Percentiles rank a stretch among this genome's conserved stretches.
Evolutionary conservation across 2,113 vertebrate genomes (phyloP).

Genomic region (Myrmecophaga tridactyla): DNA sequence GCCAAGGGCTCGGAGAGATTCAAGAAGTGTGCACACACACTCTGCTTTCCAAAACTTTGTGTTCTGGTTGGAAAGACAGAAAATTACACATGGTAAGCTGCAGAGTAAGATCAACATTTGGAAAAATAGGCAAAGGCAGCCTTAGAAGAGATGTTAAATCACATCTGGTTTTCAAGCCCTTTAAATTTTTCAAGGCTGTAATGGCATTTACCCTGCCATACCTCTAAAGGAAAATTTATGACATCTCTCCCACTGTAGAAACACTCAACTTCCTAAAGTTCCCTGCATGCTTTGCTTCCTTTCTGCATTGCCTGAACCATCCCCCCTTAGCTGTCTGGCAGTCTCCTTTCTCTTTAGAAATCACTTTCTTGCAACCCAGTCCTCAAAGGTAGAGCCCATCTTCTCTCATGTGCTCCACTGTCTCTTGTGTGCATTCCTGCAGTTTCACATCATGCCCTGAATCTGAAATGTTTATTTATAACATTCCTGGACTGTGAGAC

Average conservation of each 20-base stretch:
- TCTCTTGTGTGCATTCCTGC: not conserved
- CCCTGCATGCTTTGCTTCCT: not conserved
- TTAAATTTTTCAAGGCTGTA: not conserved
- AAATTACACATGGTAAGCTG: not conserved
- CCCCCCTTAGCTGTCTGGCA: not conserved
- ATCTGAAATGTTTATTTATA: not conserved
- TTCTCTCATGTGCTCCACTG: fast-evolving
- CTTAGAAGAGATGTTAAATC: not conserved
- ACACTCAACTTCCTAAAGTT: not conserved
- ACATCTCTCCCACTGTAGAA: not conserved
- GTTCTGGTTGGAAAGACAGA: not conserved
- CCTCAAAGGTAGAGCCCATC: fast-evolving
- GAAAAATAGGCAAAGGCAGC: not conserved
- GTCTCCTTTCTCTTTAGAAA: not conserved
- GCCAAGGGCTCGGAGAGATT: not conserved
- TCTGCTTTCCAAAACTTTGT: not conserved
- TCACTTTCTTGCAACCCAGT: not conserved
- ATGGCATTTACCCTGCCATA: not conserved
- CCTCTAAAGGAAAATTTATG: not conserved
- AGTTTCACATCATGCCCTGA: not conserved
- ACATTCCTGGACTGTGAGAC: not conserved
- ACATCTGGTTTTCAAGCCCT: not conserved
- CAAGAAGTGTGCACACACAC: not conserved
- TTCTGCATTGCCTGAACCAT: not conserved
- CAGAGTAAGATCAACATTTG: not conserved